Evolutionary conservation across 1,140 invertebrate species (phyloP).

Genomic region (Kradibia gibbosae): DNA sequence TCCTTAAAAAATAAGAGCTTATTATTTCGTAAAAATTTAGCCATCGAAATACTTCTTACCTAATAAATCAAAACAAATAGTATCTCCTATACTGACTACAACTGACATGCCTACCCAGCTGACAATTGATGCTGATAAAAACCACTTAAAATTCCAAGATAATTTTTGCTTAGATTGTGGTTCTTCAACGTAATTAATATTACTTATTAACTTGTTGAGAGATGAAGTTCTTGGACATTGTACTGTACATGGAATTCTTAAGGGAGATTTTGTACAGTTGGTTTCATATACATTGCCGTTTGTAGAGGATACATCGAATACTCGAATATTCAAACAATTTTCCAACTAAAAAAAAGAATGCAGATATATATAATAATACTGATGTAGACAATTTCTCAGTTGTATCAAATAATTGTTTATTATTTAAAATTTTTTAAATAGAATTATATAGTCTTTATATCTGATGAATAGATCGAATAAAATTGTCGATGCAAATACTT

Average conservation of each 20-base stretch:
- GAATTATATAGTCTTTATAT: no score
- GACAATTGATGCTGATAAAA: slow-evolving; percentile 79
- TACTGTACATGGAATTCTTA: slow-evolving; percentile 52
- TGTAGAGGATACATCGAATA: slow-evolving; percentile 70
- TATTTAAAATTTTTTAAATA: no score
- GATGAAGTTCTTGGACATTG: slow-evolving; percentile 61
- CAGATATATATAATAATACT: not conserved
- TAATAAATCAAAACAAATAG: slow-evolving; percentile 85
- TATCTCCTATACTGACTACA: slow-evolving; percentile 85
- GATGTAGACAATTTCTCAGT: no score
- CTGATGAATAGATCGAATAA: no score
- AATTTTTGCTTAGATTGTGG: slow-evolving; percentile 28
- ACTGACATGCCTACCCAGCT: slow-evolving; percentile 89
- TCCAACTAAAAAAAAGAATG: slow-evolving; percentile 8
- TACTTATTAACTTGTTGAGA: slow-evolving; percentile 63
- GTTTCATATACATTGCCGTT: slow-evolving; percentile 61
- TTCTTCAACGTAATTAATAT: slow-evolving; percentile 55
- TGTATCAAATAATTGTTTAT: no score
- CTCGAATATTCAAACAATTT: slow-evolving; percentile 40
- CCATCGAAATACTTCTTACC: slow-evolving; percentile 73
- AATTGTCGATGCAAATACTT: no score
- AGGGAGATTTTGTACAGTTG: slow-evolving; percentile 63
- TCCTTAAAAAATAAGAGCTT: slow-evolving; percentile 56
- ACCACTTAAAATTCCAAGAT: slow-evolving; percentile 78
- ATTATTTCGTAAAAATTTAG: not conserved